Base-by-base conservation (phyloP, 2,888 invertebrate species). In the Drosophila multiciliata region DNA sequence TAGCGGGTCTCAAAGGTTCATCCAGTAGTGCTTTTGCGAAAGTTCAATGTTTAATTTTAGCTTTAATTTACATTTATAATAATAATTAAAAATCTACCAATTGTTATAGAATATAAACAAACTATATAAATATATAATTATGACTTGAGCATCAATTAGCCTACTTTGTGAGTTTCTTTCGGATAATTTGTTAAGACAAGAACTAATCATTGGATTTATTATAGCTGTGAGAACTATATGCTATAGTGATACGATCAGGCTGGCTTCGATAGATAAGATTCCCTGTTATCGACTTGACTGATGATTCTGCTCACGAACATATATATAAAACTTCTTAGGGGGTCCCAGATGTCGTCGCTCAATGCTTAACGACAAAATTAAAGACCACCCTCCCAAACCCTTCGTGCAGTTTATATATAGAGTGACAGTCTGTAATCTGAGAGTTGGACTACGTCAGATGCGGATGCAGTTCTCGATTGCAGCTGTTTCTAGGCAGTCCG, bases 391-490 rank as follows among this genome's bases (percentile, higher is more conserved):
- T 0, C 11, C 0, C 2, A 26, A 26, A 26, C 2, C 45, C 3
- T 8, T 23, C 45, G 15, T 8, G 8, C 15, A 23, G 23, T 8
- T 23, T 15, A 23, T 15, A 8, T 29, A 29, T 29, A 23, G 45
- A 61, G 32, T 54, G 26, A 32, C 66, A 55, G 12, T 35, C 11
- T 38, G 8, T 69, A 63, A 71, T 72, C 62, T 57, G 23, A 38
- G 26, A 60, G 2, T 26, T 17, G 45, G 5, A 11, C 20, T 23
- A 79, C 78, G 78, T 78, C 77, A 77, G 50, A 66, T 73, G 77
- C 77, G 77, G 77, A 77, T 77, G 77, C 57, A 78, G 73, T 53
- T 50, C 62, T 65, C 40, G 58, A 64, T 67, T 61, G 67, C 67
- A 77, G 73, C 73, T 73, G 75, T 23, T 49, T 80, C 76, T 59